phyloP scores from a whole-genome alignment of 2,888 invertebrate species.

The Pristionchus maxplancki region DNA sequence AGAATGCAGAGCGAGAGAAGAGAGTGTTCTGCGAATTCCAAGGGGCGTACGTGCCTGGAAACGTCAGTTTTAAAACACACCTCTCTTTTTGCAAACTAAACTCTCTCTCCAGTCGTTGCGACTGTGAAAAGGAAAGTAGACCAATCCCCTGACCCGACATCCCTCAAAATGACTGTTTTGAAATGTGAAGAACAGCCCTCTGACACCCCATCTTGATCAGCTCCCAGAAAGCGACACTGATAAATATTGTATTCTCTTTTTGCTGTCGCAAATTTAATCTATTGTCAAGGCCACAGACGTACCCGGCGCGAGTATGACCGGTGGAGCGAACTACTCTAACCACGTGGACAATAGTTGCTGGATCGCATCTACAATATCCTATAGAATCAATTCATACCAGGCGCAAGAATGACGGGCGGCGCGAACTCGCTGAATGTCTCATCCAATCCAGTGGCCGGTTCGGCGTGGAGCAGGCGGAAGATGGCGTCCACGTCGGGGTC shows the following conservation, averaged over 20 bases:
- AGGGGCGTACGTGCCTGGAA: slow-evolving; percentile 59
- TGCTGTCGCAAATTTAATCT: no score
- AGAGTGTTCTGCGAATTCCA: slow-evolving; percentile 68
- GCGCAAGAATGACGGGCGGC: slow-evolving; percentile 59
- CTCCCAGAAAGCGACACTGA: no score
- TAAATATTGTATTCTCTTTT: no score
- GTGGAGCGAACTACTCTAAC: slow-evolving; percentile 60
- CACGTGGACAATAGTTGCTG: no score
- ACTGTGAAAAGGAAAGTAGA: no score
- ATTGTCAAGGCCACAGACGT: no score
- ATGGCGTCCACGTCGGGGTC: slow-evolving; percentile 55
- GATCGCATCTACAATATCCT: no score
- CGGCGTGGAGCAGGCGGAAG: slow-evolving; percentile 59
- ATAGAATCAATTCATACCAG: no score
- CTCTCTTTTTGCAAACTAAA: no score
- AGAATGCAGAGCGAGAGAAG: slow-evolving; percentile 62
- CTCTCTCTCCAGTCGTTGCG: no score
- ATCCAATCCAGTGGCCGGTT: slow-evolving; percentile 54
- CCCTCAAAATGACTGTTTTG: background rate
- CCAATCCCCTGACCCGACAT: no score
- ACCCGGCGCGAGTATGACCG: background rate
- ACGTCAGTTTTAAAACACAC: background rate
- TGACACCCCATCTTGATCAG: no score
- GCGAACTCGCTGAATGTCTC: slow-evolving; percentile 60
- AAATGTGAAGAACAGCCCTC: background rate